Conservation (phyloP, 2,888 invertebrate species). For the Aelia acuminata region DNA sequence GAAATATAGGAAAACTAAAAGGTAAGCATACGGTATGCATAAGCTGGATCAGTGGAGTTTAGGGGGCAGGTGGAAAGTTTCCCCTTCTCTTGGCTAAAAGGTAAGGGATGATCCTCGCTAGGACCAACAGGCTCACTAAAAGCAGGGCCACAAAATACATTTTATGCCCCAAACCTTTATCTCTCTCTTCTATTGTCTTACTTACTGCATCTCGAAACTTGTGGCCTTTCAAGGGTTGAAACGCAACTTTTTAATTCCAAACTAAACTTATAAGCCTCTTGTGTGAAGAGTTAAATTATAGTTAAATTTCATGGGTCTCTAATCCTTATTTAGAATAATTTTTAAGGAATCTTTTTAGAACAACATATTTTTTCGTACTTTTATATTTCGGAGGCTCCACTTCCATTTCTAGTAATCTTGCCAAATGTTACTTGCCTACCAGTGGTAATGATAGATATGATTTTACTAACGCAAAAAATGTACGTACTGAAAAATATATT, state of each 20-base stretch:
- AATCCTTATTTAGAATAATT: too few relatives aligned
- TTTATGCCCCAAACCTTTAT: conserved; percentile 15
- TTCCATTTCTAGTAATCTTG: too few relatives aligned
- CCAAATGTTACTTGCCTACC: too few relatives aligned
- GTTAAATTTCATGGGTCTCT: too few relatives aligned
- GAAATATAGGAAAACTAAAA: conserved; percentile 46
- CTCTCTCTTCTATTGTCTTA: conserved; percentile 23
- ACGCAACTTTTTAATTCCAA: not conserved
- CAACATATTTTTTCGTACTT: too few relatives aligned
- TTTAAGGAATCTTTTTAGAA: too few relatives aligned
- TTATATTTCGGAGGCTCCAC: too few relatives aligned
- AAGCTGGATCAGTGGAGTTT: conserved; percentile 41
- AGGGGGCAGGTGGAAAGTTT: conserved; percentile 27
- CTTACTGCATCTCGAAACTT: not conserved
- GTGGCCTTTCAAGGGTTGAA: not conserved
- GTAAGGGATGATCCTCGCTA: conserved; percentile 32
- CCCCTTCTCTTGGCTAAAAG: conserved; percentile 36
- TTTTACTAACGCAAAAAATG: too few relatives aligned
- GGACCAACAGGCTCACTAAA: conserved; percentile 38
- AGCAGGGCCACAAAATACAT: conserved; percentile 45
- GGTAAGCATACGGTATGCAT: conserved; percentile 41
- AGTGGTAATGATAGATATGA: too few relatives aligned
- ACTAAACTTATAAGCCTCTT: not conserved
- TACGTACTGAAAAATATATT: too few relatives aligned
- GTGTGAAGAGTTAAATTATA: not conserved